Base-by-base conservation (phyloP, 1,140 invertebrate species). In the Brachionus sp. region DNA sequence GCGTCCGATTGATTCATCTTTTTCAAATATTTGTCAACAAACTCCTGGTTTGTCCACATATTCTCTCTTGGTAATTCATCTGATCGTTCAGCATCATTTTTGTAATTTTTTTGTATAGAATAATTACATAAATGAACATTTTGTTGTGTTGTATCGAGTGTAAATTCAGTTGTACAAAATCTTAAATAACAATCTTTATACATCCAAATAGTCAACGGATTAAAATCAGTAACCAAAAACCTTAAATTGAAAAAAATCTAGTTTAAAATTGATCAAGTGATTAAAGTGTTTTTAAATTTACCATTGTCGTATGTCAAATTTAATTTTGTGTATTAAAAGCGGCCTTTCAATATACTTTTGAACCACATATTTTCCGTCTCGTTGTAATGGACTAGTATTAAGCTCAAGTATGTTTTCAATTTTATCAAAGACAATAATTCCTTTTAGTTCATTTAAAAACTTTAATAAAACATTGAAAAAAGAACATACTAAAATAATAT, bases 111-210 rank as follows among this genome's bases (percentile, higher is more conserved):
- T 89, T 97, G 95, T 33, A 98, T 93, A 1, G 95, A 94, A 89
- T 97, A 93, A 89, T 98, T 97, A 50, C 94, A 95, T 5, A 98
- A 90, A 89, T 97, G 95, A 75, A 95, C 89, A 96, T 95, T 86
- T 97, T 94, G 86, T 94, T 94, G 88, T 95, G 93, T 73, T 57
- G 46, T 73, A n/a, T 92, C 92, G 53, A 98, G 88, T 83, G 92
- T 93, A 88, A 95, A 98, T 86, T 93, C 92, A 89, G 96, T 94
- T 0, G 95, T 94, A 87, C 95, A 96, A 90, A 98, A 97, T 80
- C 95, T 90, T 77, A 97, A 88, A 88, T 97, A 98, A 87, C 94
- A 88, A 84, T 89, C 87, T 93, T 93, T 94, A 89, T 95, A 96
- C 89, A 96, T 93, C 95, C 95, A 98, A 25, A 97, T 92, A 2